Base-by-base conservation (phyloP, 92 coral and sea anemone species). In the Siderastrea radians region DNA sequence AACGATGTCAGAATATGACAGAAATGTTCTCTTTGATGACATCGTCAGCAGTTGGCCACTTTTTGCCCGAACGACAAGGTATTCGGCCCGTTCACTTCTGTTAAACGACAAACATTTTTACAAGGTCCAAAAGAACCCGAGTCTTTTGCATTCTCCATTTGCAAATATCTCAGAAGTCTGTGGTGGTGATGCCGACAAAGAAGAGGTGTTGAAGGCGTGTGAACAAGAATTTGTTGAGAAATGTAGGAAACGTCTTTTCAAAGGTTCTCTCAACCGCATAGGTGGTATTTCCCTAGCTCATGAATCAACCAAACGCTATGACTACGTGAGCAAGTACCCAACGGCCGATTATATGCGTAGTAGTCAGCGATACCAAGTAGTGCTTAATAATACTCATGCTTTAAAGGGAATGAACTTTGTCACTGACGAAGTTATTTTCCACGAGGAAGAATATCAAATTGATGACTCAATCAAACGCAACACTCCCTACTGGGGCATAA, bases 261-360 rank as follows among this genome's bases (percentile, higher is more conserved):
- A 81, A 52, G 74, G 58, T 9, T 11, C 63, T 3, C 15, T 73
- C 66, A 74, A 86, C 15, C 81, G 70, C 61, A 87, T 91, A 17
- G 91, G 87, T 0, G 90, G 91, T n/a, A 47, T 91, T 45, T 91
- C 93, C 11, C 63, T 91, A 7, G 84, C 90, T 5, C 87, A 91
- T 58, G 84, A 26, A 63, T 38, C 45, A 64, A 85, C 84, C 16
- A 78, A 66, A n/a, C 43, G 53, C 5, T 43, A 3, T 49, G 91
- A 68, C 75, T 91, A 80, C 59, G 61, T 73, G 62, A 79, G 87
- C 13, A 80, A 72, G 17, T 75, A 80, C 52, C 55, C 79, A 45
- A 17, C 7, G 0, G 59, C 74, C 48, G 82, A 91, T 65, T 91
- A 86, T 43, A 80, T 89, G 59, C 84, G 17, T 3, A 86, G 88